Percentiles rank a stretch among this genome's conserved stretches.
phyloP scores from a whole-genome alignment of 2,113 vertebrate genomes.

The Mixornis gularis region DNA sequence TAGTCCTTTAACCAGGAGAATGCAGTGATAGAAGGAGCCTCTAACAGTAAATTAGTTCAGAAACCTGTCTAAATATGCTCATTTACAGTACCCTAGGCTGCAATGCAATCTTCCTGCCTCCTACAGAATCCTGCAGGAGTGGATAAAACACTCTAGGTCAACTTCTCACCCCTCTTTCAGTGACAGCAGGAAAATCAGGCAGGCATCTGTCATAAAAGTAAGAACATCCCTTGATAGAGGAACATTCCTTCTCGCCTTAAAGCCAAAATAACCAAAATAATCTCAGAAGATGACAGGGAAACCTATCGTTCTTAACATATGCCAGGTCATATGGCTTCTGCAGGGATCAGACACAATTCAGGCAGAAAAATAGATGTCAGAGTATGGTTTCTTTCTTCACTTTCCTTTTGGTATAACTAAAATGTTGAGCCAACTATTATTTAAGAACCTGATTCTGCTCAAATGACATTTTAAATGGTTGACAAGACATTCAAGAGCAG shows the following conservation, averaged over 20 bases:
- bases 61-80: background rate
- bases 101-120: background rate
- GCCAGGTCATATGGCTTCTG: background rate
- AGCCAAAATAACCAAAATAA: background rate
- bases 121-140: background rate
- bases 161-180: background rate
- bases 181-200: background rate
- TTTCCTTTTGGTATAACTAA: background rate
- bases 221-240: rapidly evolving
- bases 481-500: background rate
- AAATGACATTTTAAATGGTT: background rate
- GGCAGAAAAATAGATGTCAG: background rate
- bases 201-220: background rate
- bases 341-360: background rate
- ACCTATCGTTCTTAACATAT: background rate
- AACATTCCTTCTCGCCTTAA: background rate
- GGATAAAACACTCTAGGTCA: background rate
- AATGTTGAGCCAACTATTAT: background rate
- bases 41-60: background rate
- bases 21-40: background rate
- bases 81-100: background rate
- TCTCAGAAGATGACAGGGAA: background rate
- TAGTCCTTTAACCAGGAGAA: background rate
- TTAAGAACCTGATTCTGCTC: background rate
- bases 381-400: background rate